Conservation (phyloP, 37 sponge, comb jelly and placozoan genomes). For the Chondrilla cf. caribensis region DNA sequence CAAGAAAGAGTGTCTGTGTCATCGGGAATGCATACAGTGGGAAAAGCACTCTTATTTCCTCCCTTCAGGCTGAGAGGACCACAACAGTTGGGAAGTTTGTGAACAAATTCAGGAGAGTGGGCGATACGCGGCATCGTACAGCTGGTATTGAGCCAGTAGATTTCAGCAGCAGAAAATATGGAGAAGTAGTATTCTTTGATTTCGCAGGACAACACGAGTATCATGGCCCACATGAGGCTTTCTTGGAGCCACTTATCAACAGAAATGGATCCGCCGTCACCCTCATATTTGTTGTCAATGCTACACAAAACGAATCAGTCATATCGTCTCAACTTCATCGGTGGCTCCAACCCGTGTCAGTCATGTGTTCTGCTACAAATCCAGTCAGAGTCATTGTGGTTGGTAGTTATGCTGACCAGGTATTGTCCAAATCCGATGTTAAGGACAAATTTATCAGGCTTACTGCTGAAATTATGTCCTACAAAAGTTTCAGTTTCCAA, state of each 20-base stretch:
- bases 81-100: neutral
- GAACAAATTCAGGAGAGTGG: neutral
- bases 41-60: neutral
- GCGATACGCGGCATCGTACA: neutral
- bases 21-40: neutral
- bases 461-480: no score
- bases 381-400: neutral
- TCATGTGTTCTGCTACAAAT: neutral
- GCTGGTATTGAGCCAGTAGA: slow-evolving; percentile 12
- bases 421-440: neutral
- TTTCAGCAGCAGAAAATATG: neutral
- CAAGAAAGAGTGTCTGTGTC: neutral
- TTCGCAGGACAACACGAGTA: slow-evolving; percentile 27
- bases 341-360: neutral
- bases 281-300: neutral
- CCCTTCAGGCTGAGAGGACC: neutral
- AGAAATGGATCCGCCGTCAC: neutral
- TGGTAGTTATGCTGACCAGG: neutral
- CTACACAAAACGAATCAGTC: neutral
- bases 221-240: neutral
- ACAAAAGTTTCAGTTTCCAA: no score
- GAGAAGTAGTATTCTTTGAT: slow-evolving; percentile 18
- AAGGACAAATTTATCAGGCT: no score
- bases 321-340: neutral
- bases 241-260: neutral